These are phyloP conservation scores for Myoxocephalus aenaeus DNA, from an alignment of 2,797 vertebrate genomes.

Conservation along the genomic window DNA sequence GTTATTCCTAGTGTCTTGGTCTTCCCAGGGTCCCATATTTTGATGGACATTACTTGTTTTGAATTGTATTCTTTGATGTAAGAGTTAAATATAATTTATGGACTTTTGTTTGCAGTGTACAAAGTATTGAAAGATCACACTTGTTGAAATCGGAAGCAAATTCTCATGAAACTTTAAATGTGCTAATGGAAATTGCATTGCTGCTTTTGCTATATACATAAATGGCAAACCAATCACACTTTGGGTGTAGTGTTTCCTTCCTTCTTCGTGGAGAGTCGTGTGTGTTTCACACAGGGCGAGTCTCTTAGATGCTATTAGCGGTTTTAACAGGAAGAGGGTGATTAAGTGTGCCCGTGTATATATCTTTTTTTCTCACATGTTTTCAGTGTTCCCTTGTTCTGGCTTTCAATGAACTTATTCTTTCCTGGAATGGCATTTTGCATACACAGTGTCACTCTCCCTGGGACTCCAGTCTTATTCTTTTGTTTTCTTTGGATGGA, in stretches of 20 bases:
- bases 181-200: slow-evolving; percentile 5
- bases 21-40: background rate
- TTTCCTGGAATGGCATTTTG: slow-evolving; percentile 37
- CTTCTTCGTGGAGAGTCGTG: background rate
- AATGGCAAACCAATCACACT: slow-evolving; percentile 7
- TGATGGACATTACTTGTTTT: background rate
- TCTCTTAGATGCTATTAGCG: slow-evolving; percentile 47
- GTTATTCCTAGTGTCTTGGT: background rate
- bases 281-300: slow-evolving; percentile 29
- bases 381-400: slow-evolving; percentile 32
- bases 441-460: slow-evolving; percentile 43
- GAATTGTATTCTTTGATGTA: background rate
- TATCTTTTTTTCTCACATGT: background rate
- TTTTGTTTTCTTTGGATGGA: slow-evolving; percentile 71
- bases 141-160: background rate
- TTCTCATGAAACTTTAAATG: slow-evolving; percentile 4
- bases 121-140: background rate
- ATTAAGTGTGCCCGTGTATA: slow-evolving; percentile 42
- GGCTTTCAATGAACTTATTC: slow-evolving; percentile 39
- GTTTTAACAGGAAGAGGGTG: slow-evolving; percentile 60
- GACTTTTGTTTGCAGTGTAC: slow-evolving; percentile 3
- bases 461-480: slow-evolving; percentile 47
- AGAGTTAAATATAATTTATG: background rate
- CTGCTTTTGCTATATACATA: background rate
- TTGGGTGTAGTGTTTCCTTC: slow-evolving; percentile 38